Evolutionary conservation across 2,797 vertebrate species (phyloP).

Genomic region (Urocyon cinereoargenteus): DNA sequence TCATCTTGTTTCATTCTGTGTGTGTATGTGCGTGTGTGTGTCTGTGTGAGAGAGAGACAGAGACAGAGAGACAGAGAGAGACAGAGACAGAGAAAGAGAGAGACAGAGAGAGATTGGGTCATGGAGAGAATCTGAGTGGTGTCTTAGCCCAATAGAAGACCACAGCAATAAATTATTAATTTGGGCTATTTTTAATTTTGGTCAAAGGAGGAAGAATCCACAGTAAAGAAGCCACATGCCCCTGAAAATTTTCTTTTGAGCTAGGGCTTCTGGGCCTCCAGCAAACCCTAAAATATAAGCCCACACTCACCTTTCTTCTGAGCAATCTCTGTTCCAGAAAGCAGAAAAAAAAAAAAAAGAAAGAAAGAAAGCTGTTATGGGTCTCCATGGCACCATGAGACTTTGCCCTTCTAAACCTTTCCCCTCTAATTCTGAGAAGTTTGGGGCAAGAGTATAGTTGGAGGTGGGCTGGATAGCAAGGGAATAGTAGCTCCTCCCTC

Average conservation of each 20-base stretch:
- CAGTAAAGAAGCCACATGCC: background rate
- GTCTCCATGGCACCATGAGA: background rate
- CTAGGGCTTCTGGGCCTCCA: background rate
- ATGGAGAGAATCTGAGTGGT: slow-evolving; percentile 20
- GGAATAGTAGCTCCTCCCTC: background rate
- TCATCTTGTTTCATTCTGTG: background rate
- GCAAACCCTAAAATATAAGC: background rate
- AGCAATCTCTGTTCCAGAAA: background rate
- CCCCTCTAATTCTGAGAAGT: background rate
- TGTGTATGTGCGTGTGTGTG: no score
- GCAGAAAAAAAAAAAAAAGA: background rate
- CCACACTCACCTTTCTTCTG: slow-evolving; percentile 7
- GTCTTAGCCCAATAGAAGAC: background rate
- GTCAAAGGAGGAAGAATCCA: background rate
- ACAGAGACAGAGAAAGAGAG: no score
- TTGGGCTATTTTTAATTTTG: slow-evolving; percentile 23
- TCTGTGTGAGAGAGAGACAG: no score
- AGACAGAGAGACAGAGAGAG: no score
- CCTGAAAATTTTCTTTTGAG: slow-evolving; percentile 13
- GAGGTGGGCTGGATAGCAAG: background rate
- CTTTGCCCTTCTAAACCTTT: background rate
- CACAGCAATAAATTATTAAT: background rate
- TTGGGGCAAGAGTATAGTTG: background rate
- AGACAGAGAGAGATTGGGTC: background rate
- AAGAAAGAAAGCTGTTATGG: background rate